A percentile compares a stretch with the other conserved stretches of the same genome.
Evolutionary conservation across 1,140 invertebrate genomes (phyloP).

Genomic region (Sipha flava): DNA sequence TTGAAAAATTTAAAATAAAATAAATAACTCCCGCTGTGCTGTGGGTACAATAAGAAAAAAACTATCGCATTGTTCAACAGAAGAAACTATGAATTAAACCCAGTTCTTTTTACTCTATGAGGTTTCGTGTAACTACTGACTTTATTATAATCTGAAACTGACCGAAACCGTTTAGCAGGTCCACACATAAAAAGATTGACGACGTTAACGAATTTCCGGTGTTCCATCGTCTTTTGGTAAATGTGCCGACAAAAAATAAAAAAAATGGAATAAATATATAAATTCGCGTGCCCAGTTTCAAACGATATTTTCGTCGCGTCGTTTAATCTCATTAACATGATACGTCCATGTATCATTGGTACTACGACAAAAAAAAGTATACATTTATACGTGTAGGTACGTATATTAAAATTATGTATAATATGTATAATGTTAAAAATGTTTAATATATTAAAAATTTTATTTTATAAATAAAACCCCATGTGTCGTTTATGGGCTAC

Average conservation of each 20-base stretch:
- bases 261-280: background rate
- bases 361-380: background rate
- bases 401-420: background rate
- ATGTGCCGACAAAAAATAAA: background rate
- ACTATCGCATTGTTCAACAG: background rate
- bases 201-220: conserved; percentile 17
- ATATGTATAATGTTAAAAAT: background rate
- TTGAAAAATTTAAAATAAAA: background rate
- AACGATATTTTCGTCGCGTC: conserved; percentile 13
- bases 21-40: background rate
- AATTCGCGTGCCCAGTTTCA: conserved; percentile 11
- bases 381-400: too few species aligned
- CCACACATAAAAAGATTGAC: background rate
- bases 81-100: background rate
- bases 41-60: background rate
- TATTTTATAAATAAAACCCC: background rate
- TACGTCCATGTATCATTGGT: background rate
- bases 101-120: background rate
- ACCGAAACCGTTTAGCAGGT: conserved; percentile 9
- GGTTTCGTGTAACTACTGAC: background rate
- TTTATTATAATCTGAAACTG: conserved; percentile 5
- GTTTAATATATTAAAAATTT: too few species aligned
- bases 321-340: conserved; percentile 26
- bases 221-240: conserved; percentile 3
- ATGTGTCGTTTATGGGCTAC: background rate